Base-by-base conservation (phyloP, 2,113 vertebrate species). In the Antigone vipio region DNA sequence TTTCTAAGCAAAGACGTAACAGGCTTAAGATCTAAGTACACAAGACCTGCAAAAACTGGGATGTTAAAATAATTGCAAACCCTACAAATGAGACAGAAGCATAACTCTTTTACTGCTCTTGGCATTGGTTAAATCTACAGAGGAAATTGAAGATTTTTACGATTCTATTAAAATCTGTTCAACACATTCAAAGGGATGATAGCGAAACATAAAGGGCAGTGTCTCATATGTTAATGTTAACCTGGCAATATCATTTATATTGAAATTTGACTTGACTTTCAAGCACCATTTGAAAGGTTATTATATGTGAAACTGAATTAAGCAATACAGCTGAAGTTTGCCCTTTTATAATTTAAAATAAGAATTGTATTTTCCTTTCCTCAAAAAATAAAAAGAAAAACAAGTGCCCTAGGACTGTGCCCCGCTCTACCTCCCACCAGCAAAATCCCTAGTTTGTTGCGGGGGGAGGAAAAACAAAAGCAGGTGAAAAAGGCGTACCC, bases 81-180 rank as follows among this genome's bases (percentile, higher is more conserved):
- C 78, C 91, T 81, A 35, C 53, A 66, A 88, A 91, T 1, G 50
- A 93, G 91, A 92, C 75, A 92, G 72, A 88, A 84, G 38, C 47
- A 34, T 92, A 95, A 85, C 52, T 88, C 55, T 91, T 72, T 91
- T 97, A 94, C 71, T 88, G 82, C 67, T 92, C 69, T 79, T 95
- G 87, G 89, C 93, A 55, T 77, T 92, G 91, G 71, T 92, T 92
- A 95, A 92, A 93, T 92, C 96, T 95, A 88, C 82, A 93, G 85
- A 96, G 93, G 93, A 97, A 96, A 97, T 88, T 85, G 92, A 95
- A 96, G 85, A 90, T 95, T 95, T 97, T 97, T 96, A 97, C 68
- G 89, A 75, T 95, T 97, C 97, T 96, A 75, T 95, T 96, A 95
- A 95, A 95, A 88, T 93, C 91, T 78, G 59, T 86, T 96, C 59